A percentile compares a stretch with the other conserved stretches of the same genome.
These are phyloP conservation scores for Spicauda simplicius DNA, from an alignment of 2,888 invertebrate species.

Conservation along the genomic window DNA sequence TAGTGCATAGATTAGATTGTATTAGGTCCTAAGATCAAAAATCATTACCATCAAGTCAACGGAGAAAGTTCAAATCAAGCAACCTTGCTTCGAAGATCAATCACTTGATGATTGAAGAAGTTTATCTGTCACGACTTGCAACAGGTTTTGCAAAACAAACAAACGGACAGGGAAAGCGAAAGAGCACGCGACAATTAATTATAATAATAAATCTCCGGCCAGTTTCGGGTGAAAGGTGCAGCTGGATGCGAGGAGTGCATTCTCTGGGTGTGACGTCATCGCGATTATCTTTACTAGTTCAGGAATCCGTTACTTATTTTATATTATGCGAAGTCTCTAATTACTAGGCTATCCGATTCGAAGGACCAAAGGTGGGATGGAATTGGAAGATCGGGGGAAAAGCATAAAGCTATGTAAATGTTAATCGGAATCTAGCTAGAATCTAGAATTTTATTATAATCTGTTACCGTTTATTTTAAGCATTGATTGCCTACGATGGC, in stretches of 20 bases:
- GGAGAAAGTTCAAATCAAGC: conserved; percentile 19
- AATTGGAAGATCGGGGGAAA: too few species aligned
- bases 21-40: too few species aligned
- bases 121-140: conserved; percentile 14
- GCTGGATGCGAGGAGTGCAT: conserved; percentile 12
- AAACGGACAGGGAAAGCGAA: conserved; percentile 39
- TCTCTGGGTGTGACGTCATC: conserved; percentile 12
- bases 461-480: too few species aligned
- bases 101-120: conserved; percentile 11
- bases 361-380: too few species aligned
- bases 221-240: conserved; percentile 40
- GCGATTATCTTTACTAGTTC: conserved; percentile 1
- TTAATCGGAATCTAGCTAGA: too few species aligned
- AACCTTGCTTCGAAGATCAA: conserved; percentile 17
- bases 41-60: background rate
- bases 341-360: too few species aligned
- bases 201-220: conserved; percentile 39
- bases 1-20: too few species aligned
- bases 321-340: too few species aligned
- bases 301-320: background rate
- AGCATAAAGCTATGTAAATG: too few species aligned
- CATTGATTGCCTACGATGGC: too few species aligned
- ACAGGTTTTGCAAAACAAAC: conserved; percentile 35
- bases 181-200: conserved; percentile 36
- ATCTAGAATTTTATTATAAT: too few species aligned